Conservation (phyloP, 2,888 invertebrate species). For the Hemithea aestivaria region DNA sequence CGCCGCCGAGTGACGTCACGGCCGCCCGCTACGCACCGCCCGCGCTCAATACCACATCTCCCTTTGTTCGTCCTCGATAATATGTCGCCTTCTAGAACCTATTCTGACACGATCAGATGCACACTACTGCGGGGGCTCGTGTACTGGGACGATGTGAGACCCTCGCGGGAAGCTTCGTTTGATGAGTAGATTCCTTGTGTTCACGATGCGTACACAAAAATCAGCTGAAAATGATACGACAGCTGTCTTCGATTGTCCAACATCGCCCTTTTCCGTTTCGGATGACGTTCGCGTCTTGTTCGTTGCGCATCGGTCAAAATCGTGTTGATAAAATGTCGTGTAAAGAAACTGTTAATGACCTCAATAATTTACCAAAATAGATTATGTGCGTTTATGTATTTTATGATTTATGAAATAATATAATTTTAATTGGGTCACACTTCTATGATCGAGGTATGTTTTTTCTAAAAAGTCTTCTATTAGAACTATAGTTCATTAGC, state of each 20-base stretch:
- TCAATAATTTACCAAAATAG: constrained; percentile 1
- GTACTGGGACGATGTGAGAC: constrained; percentile 18
- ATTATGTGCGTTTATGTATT: no score
- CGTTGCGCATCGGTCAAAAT: constrained; percentile 48
- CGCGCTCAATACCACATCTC: constrained; percentile 71
- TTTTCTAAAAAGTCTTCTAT: no score
- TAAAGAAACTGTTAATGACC: constrained; percentile 5
- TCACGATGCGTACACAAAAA: constrained; percentile 72
- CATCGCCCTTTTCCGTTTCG: constrained; percentile 57
- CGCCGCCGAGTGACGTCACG: constrained; percentile 71
- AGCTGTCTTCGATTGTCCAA: constrained; percentile 67
- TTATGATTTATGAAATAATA: neutral
- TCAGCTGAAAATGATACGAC: constrained; percentile 79
- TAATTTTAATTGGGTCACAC: no score
- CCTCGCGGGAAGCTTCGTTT: constrained; percentile 33
- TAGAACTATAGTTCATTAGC: no score
- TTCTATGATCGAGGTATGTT: no score
- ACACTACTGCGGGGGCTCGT: constrained; percentile 9
- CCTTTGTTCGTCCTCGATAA: constrained; percentile 63
- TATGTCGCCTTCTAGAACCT: constrained; percentile 21
- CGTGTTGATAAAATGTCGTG: neutral
- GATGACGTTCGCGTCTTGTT: constrained; percentile 59
- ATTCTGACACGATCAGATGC: constrained; percentile 28
- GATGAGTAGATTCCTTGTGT: constrained; percentile 33
- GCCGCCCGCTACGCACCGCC: constrained; percentile 62